These are phyloP conservation scores for Pithys albifrons DNA, from an alignment of 2,113 vertebrate genomes.

Conservation along the genomic window DNA sequence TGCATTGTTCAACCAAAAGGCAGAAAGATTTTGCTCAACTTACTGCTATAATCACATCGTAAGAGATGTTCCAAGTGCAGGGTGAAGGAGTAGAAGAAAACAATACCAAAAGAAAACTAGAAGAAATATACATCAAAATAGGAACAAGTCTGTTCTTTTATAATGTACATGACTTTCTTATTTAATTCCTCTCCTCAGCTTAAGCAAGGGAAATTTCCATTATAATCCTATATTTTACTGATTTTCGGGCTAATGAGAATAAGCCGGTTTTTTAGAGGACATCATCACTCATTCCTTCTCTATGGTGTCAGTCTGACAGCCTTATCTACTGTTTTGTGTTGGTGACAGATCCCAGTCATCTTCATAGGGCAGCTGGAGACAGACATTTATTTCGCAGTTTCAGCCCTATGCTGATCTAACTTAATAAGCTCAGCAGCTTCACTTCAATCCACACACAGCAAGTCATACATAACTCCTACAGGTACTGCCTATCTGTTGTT, in stretches of 20 bases:
- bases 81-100: background rate
- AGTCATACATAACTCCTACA: background rate
- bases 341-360: background rate
- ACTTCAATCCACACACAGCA: background rate
- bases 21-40: background rate
- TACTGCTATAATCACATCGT: background rate
- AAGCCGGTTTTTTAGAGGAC: background rate
- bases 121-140: fast-evolving
- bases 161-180: background rate
- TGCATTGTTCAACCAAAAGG: background rate
- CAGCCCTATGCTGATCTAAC: background rate
- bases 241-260: background rate
- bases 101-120: background rate
- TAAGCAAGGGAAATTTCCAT: background rate
- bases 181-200: background rate
- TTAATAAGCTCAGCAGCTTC: background rate
- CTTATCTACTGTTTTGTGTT: background rate
- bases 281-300: background rate
- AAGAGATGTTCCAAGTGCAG: background rate
- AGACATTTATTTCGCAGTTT: background rate
- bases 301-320: background rate
- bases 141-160: background rate
- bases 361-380: background rate
- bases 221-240: background rate
- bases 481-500: background rate